Evolutionary conservation across 1,140 invertebrate genomes (phyloP), one percentile per base, ranked within the genome.

Genomic region (Agraylea sexmaculata): DNA sequence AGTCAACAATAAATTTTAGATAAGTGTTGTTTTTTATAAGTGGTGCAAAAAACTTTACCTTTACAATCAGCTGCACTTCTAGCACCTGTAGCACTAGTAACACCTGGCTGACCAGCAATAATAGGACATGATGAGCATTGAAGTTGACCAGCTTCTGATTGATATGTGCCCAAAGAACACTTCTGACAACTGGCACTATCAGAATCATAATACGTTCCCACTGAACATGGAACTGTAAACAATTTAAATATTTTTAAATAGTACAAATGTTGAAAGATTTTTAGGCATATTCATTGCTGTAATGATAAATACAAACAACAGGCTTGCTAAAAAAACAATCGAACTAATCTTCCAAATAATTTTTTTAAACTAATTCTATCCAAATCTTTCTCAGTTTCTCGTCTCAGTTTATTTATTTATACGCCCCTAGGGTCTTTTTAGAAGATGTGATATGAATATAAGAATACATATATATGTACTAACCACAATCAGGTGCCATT

Each of bases 131-230:
- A 68, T 39, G 76, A 84, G 59, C 92, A 96, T 54, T 84, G 79
- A 29, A 83, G 56, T 61, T 94, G 87, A 2, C 91, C 93, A 2
- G 84, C 77, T 62, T 92, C 84, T 47, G 91, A 90, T 64, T 98
- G 93, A 59, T 95, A 99, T 0, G 78, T 84, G 37, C 93, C 93
- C 28, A 83, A 63, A 1, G 86, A 80, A 57, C 94, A 99, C 3
- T 80, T 76, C 11, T 78, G 60, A 55, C 94, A 98, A 15, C 71
- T 75, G 49, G 80, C 76, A 17, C 74, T 80, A 5, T 74, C 70
- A 21, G 70, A 69, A 48, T 91, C 76, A 56, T 84, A 91, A 67
- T 73, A 95, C 2, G 86, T 89, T 35, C 94, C 94, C 46, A 92
- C 76, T 22, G 91, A 81, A 60, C 94, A 99, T 17, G 92, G 85